Percentiles rank a stretch among this genome's conserved stretches.
These are phyloP conservation scores for Pegoplata infirma DNA, from an alignment of 2,888 invertebrate genomes.

Conservation along the genomic window DNA sequence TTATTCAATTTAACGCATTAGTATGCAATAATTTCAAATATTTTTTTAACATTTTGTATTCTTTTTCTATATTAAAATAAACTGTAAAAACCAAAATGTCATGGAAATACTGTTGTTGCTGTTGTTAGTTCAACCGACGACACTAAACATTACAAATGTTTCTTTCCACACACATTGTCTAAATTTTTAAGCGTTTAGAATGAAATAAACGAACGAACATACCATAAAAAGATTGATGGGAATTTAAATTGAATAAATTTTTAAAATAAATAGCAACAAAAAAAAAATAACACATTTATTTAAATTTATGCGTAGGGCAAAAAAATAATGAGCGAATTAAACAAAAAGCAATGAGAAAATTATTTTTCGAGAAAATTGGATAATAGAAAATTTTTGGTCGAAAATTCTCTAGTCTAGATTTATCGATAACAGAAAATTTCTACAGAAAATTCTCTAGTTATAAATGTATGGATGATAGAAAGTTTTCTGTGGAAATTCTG, in stretches of 20 bases:
- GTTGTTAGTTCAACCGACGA: background rate
- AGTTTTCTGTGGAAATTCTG: no score
- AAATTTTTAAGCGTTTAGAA: slow-evolving; percentile 7
- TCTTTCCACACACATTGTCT: slow-evolving; percentile 15
- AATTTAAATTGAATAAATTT: slow-evolving; percentile 55
- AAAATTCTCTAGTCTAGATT: no score
- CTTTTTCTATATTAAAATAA: background rate
- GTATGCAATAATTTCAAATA: slow-evolving; percentile 23
- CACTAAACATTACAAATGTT: slow-evolving; percentile 18
- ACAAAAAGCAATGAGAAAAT: no score
- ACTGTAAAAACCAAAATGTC: slow-evolving; percentile 34
- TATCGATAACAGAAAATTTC: no score
- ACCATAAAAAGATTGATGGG: slow-evolving; percentile 56
- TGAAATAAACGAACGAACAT: slow-evolving; percentile 32
- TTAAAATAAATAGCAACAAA: no score
- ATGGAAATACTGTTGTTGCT: slow-evolving; percentile 8
- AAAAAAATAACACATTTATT: no score
- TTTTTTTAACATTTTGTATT: background rate
- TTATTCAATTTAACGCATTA: slow-evolving; percentile 11
- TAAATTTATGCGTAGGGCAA: no score
- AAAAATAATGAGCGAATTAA: no score
- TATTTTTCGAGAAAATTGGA: no score
- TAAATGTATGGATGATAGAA: no score
- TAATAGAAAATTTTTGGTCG: no score
- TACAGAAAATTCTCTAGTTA: no score